Evolutionary conservation across 1,140 invertebrate species (phyloP).

Genomic region (Phymastichus coffea): DNA sequence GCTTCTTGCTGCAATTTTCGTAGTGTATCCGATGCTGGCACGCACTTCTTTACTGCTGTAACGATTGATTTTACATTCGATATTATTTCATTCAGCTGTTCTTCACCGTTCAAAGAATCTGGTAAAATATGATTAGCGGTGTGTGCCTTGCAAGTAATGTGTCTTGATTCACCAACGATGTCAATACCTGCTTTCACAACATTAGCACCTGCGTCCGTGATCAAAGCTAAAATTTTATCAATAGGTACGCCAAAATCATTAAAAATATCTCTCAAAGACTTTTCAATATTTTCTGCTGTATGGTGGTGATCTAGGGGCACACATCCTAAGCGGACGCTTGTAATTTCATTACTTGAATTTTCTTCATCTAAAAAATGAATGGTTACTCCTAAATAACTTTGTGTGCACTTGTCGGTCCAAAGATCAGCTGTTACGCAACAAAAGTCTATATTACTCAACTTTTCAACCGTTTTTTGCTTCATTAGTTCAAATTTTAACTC

Average conservation of each 20-base stretch:
- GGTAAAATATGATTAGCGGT: constrained; percentile 44
- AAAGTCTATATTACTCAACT: constrained; percentile 18
- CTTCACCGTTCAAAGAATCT: constrained; percentile 26
- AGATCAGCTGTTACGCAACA: constrained; percentile 36
- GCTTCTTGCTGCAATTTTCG: constrained; percentile 35
- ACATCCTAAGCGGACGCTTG: background rate
- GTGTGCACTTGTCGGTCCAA: constrained; percentile 34
- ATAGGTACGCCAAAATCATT: constrained; percentile 42
- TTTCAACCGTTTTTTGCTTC: constrained; percentile 8
- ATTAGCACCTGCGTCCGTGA: constrained; percentile 49
- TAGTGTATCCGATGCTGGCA: constrained; percentile 42
- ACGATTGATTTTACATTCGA: constrained; percentile 43
- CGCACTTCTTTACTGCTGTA: constrained; percentile 47
- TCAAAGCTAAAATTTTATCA: constrained; percentile 44
- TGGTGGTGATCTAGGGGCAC: background rate
- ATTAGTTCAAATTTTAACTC: background rate
- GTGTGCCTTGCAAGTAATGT: constrained; percentile 49
- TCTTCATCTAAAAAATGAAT: constrained; percentile 24
- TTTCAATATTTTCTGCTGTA: background rate
- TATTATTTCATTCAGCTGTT: constrained; percentile 16
- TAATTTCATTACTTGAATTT: constrained; percentile 16
- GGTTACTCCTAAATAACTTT: constrained; percentile 36
- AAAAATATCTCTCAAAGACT: constrained; percentile 34
- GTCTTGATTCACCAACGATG: constrained; percentile 46
- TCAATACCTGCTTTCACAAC: constrained; percentile 45